Percentiles rank a stretch among this genome's conserved stretches.
phyloP scores from a whole-genome alignment of 37 sponge, comb jelly and placozoan species.

The Beroe forskalii region DNA sequence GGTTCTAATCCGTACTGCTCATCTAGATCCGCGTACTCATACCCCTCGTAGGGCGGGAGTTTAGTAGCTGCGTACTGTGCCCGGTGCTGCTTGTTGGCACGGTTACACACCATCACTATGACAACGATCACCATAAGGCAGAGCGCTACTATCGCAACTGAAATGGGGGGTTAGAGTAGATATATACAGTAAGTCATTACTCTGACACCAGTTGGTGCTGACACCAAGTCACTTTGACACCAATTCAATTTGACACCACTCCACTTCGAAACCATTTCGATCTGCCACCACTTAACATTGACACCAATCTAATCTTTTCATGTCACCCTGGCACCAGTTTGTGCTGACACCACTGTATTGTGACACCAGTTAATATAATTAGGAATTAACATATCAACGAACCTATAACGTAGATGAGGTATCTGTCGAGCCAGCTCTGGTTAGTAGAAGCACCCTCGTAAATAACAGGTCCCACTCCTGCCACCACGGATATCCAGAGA shows the following conservation, averaged over 20 bases:
- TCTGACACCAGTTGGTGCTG: background rate
- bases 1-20: slow-evolving; percentile 50
- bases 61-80: slow-evolving; percentile 18
- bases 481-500: slow-evolving; percentile 8
- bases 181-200: background rate
- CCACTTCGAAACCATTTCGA: too few relatives aligned
- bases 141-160: background rate
- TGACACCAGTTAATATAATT: too few relatives aligned
- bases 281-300: background rate
- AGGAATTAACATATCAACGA: too few relatives aligned
- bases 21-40: slow-evolving; percentile 51
- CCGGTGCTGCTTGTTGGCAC: slow-evolving; percentile 41
- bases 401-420: slow-evolving; percentile 43
- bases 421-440: slow-evolving; percentile 36
- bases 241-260: too few relatives aligned
- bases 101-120: slow-evolving; percentile 58
- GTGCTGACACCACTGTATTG: too few relatives aligned
- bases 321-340: too few relatives aligned
- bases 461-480: background rate
- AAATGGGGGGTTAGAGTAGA: background rate
- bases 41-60: slow-evolving; percentile 50
- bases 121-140: slow-evolving; percentile 8
- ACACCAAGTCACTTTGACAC: too few relatives aligned
- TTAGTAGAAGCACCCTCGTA: background rate
- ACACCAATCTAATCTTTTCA: background rate